Conservation (phyloP, 2,797 vertebrate genomes). For the Trichosurus vulpecula region DNA sequence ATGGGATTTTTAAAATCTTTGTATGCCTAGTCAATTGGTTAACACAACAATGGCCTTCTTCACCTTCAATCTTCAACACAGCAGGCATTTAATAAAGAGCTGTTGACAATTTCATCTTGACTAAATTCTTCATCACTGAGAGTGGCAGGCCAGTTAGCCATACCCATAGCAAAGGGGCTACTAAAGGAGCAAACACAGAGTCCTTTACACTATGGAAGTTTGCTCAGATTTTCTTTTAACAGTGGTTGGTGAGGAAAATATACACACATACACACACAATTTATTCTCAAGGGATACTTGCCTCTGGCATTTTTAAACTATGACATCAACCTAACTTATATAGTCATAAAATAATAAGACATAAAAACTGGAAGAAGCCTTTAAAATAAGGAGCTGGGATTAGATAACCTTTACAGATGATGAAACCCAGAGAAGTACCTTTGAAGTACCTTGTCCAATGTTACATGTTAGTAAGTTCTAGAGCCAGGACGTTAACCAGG, state of each 20-base stretch:
- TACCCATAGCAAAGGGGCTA: not conserved
- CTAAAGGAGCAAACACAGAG: not conserved
- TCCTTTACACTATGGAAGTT: not conserved
- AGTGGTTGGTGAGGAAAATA: not conserved
- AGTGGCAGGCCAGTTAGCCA: not conserved
- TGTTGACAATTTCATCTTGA: not conserved
- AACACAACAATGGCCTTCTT: constrained; percentile 9
- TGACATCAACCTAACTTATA: not conserved
- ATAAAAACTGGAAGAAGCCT: not conserved
- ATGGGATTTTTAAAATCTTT: not conserved
- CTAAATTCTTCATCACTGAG: not conserved
- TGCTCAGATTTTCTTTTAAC: not conserved
- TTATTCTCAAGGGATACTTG: not conserved
- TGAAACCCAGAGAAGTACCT: not conserved
- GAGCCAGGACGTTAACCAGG: not conserved
- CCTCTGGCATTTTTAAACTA: not conserved
- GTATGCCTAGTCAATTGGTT: not conserved
- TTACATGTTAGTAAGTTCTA: not conserved
- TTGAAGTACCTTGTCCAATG: constrained; percentile 13
- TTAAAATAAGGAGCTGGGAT: not conserved
- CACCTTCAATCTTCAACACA: not conserved
- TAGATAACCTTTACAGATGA: constrained; percentile 11
- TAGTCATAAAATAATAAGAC: not conserved
- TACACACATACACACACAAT: not conserved
- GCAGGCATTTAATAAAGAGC: not conserved